Percentiles rank a stretch among this genome's conserved stretches.
These are phyloP conservation scores for Arothron firmamentum DNA, from an alignment of 2,113 vertebrate species.

Conservation along the genomic window DNA sequence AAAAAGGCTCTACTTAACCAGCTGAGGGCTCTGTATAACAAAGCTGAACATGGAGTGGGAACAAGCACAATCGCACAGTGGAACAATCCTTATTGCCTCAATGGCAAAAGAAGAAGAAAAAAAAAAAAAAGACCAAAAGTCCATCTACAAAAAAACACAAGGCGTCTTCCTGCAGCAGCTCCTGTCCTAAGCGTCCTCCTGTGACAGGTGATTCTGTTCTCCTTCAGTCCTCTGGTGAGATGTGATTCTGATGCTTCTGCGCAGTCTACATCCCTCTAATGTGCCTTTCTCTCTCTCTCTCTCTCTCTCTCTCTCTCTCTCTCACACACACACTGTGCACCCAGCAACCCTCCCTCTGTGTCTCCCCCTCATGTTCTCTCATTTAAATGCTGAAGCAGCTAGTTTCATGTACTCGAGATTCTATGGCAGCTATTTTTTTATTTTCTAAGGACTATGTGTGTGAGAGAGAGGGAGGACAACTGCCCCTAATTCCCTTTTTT, in stretches of 20 bases:
- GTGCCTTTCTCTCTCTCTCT: constrained; percentile 36
- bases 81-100: constrained; percentile 36
- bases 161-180: constrained; percentile 15
- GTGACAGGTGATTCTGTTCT: constrained; percentile 13
- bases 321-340: constrained; percentile 19
- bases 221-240: constrained; percentile 22
- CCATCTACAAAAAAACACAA: neutral
- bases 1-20: too few species aligned
- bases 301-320: constrained; percentile 39
- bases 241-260: constrained; percentile 36
- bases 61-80: constrained; percentile 26
- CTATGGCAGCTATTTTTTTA: constrained; percentile 47
- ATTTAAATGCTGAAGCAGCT: constrained; percentile 72
- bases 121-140: neutral
- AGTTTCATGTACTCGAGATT: constrained; percentile 38
- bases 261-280: constrained; percentile 49
- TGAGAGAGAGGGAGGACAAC: constrained; percentile 20
- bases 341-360: constrained; percentile 39
- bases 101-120: constrained; percentile 10
- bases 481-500: too few species aligned
- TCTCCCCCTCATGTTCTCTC: constrained; percentile 30
- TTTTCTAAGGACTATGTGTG: constrained; percentile 60
- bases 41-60: constrained; percentile 10
- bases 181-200: constrained; percentile 16
- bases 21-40: neutral